Base-by-base conservation (phyloP, 2,888 invertebrate species). In the Drosophila monieri region DNA sequence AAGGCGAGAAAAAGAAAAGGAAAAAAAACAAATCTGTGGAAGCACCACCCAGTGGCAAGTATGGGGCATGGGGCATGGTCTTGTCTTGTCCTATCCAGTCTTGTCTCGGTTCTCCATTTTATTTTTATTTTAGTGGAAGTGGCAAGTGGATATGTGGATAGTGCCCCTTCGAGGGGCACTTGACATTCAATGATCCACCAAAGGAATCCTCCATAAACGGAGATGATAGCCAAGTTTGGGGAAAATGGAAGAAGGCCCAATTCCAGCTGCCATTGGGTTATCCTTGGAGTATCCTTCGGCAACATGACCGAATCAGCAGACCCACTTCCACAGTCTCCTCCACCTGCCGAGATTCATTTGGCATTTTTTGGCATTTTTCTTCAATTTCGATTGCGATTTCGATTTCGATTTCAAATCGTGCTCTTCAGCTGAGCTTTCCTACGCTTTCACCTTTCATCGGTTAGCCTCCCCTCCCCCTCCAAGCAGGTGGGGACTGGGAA, bases 261-360 rank as follows among this genome's bases (percentile, higher is more conserved):
- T 25, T 25, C 25, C 18, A 18, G 18, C 18, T 23, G n/a, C n/a
- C n/a, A n/a, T n/a, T n/a, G 25, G 25, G 6, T 27, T 27, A 9
- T 27, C 27, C 27, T 27, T 27, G 27, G 9, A 27, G 27, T 27
- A 27, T 27, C 27, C 27, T 27, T 6, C 43, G 18, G 41, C 21
- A 21, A n/a, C n/a, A n/a, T n/a, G n/a, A n/a, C n/a, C n/a, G n/a
- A 41, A 41, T 41, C 18, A 18, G 3, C n/a, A 12, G 9, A 4
- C 21, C 18, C 41, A 25, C 6, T 25, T 25, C 18, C 21, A 67
- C 48, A 32, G n/a, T n/a, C n/a, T 59, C 48, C 41, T 49, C 72
- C 56, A 67, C 66, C 32, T 67, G 70, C 73, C 61, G 70, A 73
- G 80, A 81, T 81, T 84, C 80, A 84, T 81, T 84, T 81, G 70